Percentiles rank a stretch among this genome's conserved stretches.
Conservation (phyloP, 2,113 vertebrate species). For the Coryphaenoides rupestris region DNA sequence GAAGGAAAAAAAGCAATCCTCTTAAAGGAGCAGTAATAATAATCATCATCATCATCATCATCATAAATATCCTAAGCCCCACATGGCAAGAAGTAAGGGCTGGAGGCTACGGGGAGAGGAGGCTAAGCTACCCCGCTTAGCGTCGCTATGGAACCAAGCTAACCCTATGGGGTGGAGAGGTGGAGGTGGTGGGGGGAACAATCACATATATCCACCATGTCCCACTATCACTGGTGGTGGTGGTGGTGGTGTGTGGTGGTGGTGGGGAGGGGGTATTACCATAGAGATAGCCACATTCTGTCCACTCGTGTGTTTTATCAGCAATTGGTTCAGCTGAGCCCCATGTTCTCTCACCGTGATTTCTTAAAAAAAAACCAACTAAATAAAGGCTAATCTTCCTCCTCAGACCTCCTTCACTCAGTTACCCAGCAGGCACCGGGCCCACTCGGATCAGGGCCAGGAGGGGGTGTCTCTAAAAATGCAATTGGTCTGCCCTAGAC, state of each 20-base stretch:
- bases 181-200: constrained; percentile 28
- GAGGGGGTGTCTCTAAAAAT: too few species aligned
- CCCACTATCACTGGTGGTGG: constrained; percentile 28
- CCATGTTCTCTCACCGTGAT: too few species aligned
- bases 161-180: too few species aligned
- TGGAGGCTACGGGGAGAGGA: constrained; percentile 57
- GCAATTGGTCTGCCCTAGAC: too few species aligned
- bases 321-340: neutral
- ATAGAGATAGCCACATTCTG: too few species aligned
- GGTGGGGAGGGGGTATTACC: constrained; percentile 27
- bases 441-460: too few species aligned
- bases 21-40: constrained; percentile 50
- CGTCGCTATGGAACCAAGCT: constrained; percentile 19
- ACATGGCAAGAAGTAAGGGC: constrained; percentile 66
- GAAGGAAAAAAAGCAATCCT: constrained; percentile 47
- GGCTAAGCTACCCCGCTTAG: constrained; percentile 58
- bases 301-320: constrained; percentile 11
- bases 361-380: too few species aligned
- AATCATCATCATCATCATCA: constrained; percentile 11
- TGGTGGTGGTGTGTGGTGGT: too few species aligned
- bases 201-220: constrained; percentile 36
- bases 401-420: too few species aligned
- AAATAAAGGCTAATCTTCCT: too few species aligned
- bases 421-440: too few species aligned
- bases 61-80: constrained; percentile 68